Evolutionary conservation across 2,113 vertebrate genomes (phyloP).

Genomic region (Phainopepla nitens): DNA sequence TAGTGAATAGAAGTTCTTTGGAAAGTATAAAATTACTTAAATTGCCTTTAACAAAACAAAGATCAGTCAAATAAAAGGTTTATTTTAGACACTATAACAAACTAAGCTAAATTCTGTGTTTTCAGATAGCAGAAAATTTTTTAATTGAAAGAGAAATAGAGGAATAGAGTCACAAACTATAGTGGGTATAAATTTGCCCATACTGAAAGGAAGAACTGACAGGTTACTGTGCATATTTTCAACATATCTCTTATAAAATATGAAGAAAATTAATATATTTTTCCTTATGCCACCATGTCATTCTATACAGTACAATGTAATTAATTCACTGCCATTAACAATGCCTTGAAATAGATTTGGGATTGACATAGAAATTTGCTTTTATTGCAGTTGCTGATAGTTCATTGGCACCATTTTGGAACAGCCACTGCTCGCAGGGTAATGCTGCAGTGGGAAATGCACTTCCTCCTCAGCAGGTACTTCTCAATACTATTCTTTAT

Average conservation of each 20-base stretch:
- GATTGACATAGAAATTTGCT: background rate
- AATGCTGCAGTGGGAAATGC: background rate
- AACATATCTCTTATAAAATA: background rate
- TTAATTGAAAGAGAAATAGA: background rate
- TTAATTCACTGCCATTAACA: constrained; percentile 45
- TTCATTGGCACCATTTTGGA: background rate
- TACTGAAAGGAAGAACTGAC: background rate
- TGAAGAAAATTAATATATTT: background rate
- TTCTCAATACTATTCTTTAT: background rate
- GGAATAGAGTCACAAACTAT: background rate
- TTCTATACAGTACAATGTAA: constrained; percentile 12
- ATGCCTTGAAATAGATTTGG: constrained; percentile 7
- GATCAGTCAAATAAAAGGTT: background rate
- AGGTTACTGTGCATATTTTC: background rate
- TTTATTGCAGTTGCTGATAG: background rate
- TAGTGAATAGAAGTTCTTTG: background rate
- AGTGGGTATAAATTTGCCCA: background rate
- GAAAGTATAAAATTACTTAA: background rate
- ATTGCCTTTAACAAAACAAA: background rate
- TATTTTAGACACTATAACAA: background rate
- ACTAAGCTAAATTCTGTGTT: background rate
- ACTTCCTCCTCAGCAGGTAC: background rate
- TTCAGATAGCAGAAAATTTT: background rate
- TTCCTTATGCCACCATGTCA: constrained; percentile 2
- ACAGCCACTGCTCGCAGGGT: fast-evolving